These are phyloP conservation scores for Drosophila subobscura DNA, from an alignment of 1,140 invertebrate genomes.

Conservation along the genomic window DNA sequence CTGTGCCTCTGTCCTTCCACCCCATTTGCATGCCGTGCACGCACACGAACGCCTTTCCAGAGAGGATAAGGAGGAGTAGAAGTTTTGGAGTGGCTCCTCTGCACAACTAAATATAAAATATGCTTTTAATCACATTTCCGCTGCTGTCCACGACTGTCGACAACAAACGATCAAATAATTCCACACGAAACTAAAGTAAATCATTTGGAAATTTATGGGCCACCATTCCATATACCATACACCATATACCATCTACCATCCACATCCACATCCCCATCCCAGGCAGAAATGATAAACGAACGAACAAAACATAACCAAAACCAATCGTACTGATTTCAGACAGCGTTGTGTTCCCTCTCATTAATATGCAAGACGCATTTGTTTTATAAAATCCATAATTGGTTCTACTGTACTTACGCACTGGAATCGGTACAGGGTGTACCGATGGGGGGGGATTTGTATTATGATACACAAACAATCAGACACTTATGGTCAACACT, in stretches of 20 bases:
- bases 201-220: constrained; percentile 83
- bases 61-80: background rate
- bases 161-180: constrained; percentile 81
- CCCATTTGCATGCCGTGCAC: constrained; percentile 47
- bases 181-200: constrained; percentile 83
- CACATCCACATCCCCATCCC: too few relatives aligned
- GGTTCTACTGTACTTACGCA: constrained; percentile 83
- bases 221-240: constrained; percentile 46
- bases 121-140: constrained; percentile 81
- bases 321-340: constrained; percentile 20
- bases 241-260: background rate
- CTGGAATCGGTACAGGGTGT: constrained; percentile 40
- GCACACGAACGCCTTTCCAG: constrained; percentile 11
- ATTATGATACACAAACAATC: constrained; percentile 82
- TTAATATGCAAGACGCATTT: constrained; percentile 79
- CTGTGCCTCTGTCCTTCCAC: constrained; percentile 18
- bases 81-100: constrained; percentile 42
- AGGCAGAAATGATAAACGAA: constrained; percentile 47
- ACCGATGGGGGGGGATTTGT: constrained; percentile 44
- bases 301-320: constrained; percentile 39
- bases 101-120: constrained; percentile 72
- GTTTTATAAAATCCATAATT: constrained; percentile 83
- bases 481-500: constrained; percentile 82
- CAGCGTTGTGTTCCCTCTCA: constrained; percentile 31
- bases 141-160: constrained; percentile 30